These are phyloP conservation scores for Eristalis pertinax DNA, from an alignment of 2,888 invertebrate genomes.

Conservation along the genomic window DNA sequence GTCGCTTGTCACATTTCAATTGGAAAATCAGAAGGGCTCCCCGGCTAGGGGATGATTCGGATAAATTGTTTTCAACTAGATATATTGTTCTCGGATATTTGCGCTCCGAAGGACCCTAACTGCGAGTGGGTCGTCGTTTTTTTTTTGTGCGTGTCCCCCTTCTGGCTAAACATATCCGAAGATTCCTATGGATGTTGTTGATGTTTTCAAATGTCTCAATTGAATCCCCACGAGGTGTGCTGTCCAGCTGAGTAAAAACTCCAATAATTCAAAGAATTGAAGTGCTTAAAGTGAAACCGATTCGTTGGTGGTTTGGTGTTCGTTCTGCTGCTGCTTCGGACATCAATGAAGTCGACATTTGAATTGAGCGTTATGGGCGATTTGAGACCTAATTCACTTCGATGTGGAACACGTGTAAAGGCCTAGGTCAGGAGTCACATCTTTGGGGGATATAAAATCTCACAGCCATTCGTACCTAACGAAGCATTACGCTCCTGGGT, in stretches of 20 bases:
- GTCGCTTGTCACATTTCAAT: constrained; percentile 44
- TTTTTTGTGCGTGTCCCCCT: not conserved
- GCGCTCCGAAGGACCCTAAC: constrained; percentile 1
- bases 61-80: constrained; percentile 3
- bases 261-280: not conserved
- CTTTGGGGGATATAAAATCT: not conserved
- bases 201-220: not conserved
- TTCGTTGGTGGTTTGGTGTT: not conserved
- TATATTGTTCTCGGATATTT: constrained; percentile 12
- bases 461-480: not conserved
- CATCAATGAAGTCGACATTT: not conserved
- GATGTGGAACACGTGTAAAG: not conserved
- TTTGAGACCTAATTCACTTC: not conserved
- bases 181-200: not conserved
- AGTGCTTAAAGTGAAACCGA: not conserved
- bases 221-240: not conserved
- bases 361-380: not conserved
- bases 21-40: constrained; percentile 28
- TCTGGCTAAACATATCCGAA: not conserved
- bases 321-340: too few relatives aligned
- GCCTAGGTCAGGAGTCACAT: not conserved
- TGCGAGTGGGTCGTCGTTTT: not conserved
- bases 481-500: not conserved
- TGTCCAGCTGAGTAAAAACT: not conserved
- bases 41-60: not conserved